A percentile compares a stretch with the other conserved stretches of the same genome.
Conservation (phyloP, 2,113 vertebrate species). For the Cyprinodon tularosa region DNA sequence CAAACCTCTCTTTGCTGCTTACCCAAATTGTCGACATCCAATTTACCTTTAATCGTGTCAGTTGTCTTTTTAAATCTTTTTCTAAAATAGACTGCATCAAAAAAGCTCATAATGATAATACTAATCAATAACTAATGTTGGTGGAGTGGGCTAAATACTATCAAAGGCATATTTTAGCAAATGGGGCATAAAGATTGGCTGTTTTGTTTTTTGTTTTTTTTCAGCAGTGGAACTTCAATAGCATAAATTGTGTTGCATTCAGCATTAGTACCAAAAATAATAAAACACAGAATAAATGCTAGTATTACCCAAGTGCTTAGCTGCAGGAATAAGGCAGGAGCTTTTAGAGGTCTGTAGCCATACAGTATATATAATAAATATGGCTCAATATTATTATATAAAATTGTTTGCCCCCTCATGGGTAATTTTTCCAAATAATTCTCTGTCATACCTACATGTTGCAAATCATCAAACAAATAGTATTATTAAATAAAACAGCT, state of each 20-base stretch:
- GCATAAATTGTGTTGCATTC: no score
- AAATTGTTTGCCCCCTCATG: no score
- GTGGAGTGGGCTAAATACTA: neutral
- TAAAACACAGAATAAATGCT: neutral
- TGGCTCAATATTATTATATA: no score
- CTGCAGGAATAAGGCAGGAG: no score
- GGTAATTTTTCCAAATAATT: no score
- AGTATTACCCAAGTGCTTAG: neutral
- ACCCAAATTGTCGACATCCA: neutral
- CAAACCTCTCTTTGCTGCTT: neutral
- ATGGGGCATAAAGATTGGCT: neutral
- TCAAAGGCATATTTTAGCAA: neutral
- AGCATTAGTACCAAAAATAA: neutral
- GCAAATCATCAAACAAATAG: no score
- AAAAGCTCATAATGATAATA: neutral
- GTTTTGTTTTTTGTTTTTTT: no score
- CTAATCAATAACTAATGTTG: neutral
- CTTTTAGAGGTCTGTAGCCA: no score
- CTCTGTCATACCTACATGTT: no score
- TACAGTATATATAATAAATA: no score
- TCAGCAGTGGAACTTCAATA: no score
- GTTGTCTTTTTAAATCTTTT: neutral
- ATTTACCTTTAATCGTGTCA: neutral
- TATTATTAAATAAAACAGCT: no score
- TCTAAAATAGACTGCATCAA: neutral